phyloP scores from a whole-genome alignment of 1,140 invertebrate genomes.

The Leptinotarsa texana region DNA sequence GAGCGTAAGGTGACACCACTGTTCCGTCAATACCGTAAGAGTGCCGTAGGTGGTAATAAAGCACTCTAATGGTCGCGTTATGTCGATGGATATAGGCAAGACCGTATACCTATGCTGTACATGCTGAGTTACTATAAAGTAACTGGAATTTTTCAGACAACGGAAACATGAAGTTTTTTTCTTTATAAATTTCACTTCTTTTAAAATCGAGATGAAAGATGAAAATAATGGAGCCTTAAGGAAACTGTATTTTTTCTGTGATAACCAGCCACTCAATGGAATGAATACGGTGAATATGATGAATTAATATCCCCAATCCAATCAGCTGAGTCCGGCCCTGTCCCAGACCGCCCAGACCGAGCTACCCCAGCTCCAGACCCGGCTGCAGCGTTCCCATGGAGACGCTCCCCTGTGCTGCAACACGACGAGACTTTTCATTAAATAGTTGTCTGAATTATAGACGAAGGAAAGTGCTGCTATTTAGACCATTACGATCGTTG shows the following conservation, averaged over 20 bases:
- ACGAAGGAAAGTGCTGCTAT: conserved; percentile 4
- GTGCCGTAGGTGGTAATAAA: no score
- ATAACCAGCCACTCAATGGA: no score
- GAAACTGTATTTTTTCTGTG: background rate
- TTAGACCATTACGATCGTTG: background rate
- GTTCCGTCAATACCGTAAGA: no score
- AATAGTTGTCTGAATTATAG: conserved; percentile 25
- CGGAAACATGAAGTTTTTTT: background rate
- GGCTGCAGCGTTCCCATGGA: conserved; percentile 33
- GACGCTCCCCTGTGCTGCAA: conserved; percentile 19
- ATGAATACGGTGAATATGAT: background rate
- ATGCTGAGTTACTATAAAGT: background rate
- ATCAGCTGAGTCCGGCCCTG: background rate
- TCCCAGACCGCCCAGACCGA: background rate
- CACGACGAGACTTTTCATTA: conserved; percentile 27
- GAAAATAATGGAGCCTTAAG: background rate
- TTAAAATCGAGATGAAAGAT: background rate
- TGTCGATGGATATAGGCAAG: no score
- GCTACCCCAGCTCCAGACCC: conserved; percentile 17
- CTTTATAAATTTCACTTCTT: background rate
- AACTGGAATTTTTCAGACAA: background rate
- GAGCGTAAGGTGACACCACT: no score
- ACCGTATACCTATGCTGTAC: no score
- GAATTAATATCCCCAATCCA: background rate
- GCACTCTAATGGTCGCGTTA: no score